A percentile compares a stretch with the other conserved stretches of the same genome.
Conservation (phyloP, 1,140 invertebrate species). For the Nasonia giraulti region DNA sequence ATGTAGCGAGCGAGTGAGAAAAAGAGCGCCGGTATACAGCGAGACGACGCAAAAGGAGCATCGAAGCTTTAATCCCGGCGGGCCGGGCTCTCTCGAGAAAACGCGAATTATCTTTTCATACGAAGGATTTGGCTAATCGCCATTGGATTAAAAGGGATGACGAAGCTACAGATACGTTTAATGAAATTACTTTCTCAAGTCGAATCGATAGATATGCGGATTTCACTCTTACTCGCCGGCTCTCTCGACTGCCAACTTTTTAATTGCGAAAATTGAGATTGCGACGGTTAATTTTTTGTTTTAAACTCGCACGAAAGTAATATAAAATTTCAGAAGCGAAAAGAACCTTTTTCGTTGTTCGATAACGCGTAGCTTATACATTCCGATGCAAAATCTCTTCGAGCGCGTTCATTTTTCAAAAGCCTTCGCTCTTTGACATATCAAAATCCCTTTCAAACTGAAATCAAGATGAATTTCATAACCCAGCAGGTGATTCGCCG, state of each 20-base stretch:
- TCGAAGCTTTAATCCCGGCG: constrained; percentile 17
- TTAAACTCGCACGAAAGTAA: not conserved
- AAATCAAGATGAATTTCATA: constrained; percentile 34
- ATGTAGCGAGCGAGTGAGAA: not conserved
- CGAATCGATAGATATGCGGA: not conserved
- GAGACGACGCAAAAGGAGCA: not conserved
- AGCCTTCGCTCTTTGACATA: not conserved
- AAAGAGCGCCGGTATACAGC: no score
- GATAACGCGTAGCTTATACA: not conserved
- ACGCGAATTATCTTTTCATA: constrained; percentile 23
- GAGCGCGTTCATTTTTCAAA: not conserved
- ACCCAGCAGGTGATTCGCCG: constrained; percentile 24
- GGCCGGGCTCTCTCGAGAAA: not conserved
- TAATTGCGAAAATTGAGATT: constrained; percentile 5
- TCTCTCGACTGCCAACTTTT: not conserved
- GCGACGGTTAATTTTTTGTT: not conserved
- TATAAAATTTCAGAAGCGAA: not conserved
- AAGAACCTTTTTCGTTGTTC: not conserved
- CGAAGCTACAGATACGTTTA: constrained; percentile 4
- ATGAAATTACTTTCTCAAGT: constrained; percentile 33
- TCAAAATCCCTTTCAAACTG: not conserved
- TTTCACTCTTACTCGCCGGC: not conserved
- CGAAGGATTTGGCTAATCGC: constrained; percentile 22
- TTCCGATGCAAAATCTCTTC: not conserved
- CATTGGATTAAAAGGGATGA: constrained; percentile 15